Conservation (phyloP, 2,888 invertebrate genomes). For the Plebejus argus region DNA sequence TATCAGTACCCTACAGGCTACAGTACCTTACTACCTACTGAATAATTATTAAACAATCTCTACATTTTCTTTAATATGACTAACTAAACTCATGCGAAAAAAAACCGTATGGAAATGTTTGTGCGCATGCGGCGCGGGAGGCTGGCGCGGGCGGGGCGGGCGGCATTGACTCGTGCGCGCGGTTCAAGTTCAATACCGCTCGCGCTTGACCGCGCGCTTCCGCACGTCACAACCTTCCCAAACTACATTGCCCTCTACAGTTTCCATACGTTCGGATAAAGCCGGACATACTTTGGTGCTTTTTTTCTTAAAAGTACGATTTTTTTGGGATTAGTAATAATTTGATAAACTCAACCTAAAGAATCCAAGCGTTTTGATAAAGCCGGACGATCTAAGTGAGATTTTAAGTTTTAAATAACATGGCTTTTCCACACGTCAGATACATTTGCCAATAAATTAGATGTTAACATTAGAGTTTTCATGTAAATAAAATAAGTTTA, state of each 20-base stretch:
- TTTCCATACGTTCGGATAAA: background rate
- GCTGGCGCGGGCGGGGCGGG: conserved; percentile 13
- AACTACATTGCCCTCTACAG: conserved; percentile 24
- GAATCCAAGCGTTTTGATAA: too few relatives aligned
- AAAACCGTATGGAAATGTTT: background rate
- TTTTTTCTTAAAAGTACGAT: background rate
- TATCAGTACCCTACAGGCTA: too few relatives aligned
- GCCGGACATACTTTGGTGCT: background rate
- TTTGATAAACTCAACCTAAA: background rate
- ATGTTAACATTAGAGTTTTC: background rate
- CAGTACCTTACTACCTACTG: too few relatives aligned
- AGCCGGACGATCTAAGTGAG: too few relatives aligned
- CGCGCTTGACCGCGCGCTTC: conserved; percentile 35
- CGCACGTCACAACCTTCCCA: conserved; percentile 21
- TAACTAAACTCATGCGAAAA: background rate
- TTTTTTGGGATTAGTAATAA: background rate
- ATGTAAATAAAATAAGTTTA: background rate
- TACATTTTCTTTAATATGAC: background rate
- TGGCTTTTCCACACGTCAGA: background rate
- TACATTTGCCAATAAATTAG: background rate
- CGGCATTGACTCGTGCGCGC: conserved; percentile 35
- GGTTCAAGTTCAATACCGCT: conserved; percentile 43
- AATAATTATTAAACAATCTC: background rate
- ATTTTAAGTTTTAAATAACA: too few relatives aligned
- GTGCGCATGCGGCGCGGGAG: conserved; percentile 20